Percentiles rank a stretch among this genome's conserved stretches.
Conservation (phyloP, 2,113 vertebrate genomes). For the Pithys albifrons region DNA sequence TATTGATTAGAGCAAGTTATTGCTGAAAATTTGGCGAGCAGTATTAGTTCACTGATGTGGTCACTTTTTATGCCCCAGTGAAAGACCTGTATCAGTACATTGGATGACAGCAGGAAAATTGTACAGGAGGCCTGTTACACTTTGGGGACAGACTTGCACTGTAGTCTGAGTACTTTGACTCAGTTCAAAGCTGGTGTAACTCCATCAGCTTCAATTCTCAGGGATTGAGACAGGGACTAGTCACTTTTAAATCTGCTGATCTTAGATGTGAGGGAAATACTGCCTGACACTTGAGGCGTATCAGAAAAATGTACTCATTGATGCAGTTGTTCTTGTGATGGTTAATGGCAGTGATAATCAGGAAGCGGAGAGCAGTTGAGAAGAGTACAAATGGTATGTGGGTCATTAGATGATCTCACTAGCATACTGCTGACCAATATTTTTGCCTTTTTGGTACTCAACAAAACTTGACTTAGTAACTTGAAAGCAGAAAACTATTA, state of each 20-base stretch:
- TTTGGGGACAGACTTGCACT: background rate
- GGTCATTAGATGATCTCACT: conserved; percentile 50
- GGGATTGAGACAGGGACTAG: background rate
- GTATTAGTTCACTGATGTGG: background rate
- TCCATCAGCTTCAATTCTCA: background rate
- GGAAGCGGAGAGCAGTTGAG: conserved; percentile 60
- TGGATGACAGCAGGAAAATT: background rate
- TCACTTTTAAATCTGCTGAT: conserved; percentile 26
- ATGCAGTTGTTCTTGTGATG: conserved; percentile 28
- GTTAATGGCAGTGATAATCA: conserved; percentile 60
- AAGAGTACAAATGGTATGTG: conserved; percentile 40
- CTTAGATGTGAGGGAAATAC: conserved; percentile 9
- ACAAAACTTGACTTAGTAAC: conserved; percentile 42
- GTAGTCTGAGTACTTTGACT: background rate
- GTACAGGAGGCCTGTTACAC: background rate
- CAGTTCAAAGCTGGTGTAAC: background rate
- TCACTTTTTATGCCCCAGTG: background rate
- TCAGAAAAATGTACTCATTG: conserved; percentile 48
- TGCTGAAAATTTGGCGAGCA: conserved; percentile 9
- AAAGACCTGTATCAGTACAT: background rate
- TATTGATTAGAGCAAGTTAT: conserved; percentile 51
- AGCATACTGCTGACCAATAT: conserved; percentile 43
- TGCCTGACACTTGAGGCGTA: conserved; percentile 31
- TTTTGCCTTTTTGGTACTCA: conserved; percentile 59
- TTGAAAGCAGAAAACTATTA: conserved; percentile 45